phyloP scores from a whole-genome alignment of 2,113 vertebrate genomes.

The Petaurus breviceps region DNA sequence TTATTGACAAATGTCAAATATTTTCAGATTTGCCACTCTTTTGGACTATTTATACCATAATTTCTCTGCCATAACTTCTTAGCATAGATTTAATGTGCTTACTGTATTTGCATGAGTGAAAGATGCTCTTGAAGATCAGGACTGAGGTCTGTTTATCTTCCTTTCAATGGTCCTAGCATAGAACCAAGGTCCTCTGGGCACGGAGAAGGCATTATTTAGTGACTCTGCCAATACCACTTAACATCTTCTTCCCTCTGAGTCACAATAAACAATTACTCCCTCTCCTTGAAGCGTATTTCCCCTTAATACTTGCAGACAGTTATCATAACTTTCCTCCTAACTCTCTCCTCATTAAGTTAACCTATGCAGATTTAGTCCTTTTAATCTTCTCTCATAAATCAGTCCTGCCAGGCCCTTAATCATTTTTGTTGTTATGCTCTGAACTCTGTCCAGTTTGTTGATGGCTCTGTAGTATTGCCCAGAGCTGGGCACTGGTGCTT shows the following conservation, averaged over 20 bases:
- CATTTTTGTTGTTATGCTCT: neutral
- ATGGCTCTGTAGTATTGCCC: neutral
- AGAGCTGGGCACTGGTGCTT: neutral
- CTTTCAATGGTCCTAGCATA: neutral
- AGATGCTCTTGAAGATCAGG: neutral
- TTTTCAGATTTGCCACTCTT: neutral
- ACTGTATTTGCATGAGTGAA: neutral
- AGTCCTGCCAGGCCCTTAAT: neutral
- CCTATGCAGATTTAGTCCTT: slow-evolving; percentile 11
- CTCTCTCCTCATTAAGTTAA: neutral
- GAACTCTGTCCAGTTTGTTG: slow-evolving; percentile 15
- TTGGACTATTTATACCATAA: neutral
- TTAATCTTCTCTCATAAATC: slow-evolving; percentile 9
- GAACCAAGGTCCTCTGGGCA: neutral
- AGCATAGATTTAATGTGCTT: neutral
- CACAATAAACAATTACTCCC: neutral
- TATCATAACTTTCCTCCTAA: neutral
- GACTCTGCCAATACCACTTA: slow-evolving; percentile 56
- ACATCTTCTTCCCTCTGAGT: neutral
- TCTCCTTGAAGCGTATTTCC: neutral
- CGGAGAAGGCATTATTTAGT: neutral
- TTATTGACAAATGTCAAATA: neutral
- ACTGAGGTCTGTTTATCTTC: neutral
- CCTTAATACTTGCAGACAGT: neutral
- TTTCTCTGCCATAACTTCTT: neutral